These are phyloP conservation scores for Spondyliosoma cantharus DNA, from an alignment of 2,797 vertebrate genomes.

Conservation along the genomic window DNA sequence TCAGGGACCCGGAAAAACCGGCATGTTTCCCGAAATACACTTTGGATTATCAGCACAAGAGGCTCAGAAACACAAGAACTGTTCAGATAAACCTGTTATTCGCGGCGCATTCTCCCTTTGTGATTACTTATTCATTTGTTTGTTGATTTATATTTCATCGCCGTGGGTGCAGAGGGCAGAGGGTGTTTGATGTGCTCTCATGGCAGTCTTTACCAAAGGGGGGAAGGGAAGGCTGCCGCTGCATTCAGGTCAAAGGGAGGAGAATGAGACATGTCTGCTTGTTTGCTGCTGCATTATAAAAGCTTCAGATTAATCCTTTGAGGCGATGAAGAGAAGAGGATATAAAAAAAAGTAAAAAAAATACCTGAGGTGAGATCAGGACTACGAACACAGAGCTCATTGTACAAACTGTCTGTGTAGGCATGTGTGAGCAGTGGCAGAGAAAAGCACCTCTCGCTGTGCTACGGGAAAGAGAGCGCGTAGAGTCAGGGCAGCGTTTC, in stretches of 20 bases:
- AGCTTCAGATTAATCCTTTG: constrained; percentile 69
- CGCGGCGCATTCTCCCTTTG: constrained; percentile 53
- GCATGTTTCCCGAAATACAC: constrained; percentile 56
- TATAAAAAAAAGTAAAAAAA: constrained; percentile 12
- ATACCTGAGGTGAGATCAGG: constrained; percentile 35
- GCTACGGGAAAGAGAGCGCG: constrained; percentile 39
- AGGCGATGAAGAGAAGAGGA: constrained; percentile 35
- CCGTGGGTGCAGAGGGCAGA: constrained; percentile 70
- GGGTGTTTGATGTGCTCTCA: constrained; percentile 73
- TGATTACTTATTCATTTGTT: constrained; percentile 82
- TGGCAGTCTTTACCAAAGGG: constrained; percentile 64
- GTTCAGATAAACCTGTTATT: constrained; percentile 48
- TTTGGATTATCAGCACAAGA: constrained; percentile 61
- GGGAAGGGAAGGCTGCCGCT: constrained; percentile 58
- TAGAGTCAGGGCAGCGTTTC: constrained; percentile 27
- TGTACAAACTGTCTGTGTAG: constrained; percentile 22
- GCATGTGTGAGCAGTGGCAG: constrained; percentile 8
- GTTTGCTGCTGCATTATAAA: constrained; percentile 63
- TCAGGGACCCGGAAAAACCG: constrained; percentile 50
- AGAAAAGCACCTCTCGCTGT: constrained; percentile 27
- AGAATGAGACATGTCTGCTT: constrained; percentile 65
- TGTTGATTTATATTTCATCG: constrained; percentile 81
- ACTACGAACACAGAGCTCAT: constrained; percentile 11
- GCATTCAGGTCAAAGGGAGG: constrained; percentile 77
- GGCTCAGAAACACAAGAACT: constrained; percentile 36